Evolutionary conservation across 2,888 invertebrate species (phyloP), one percentile per base, ranked within the genome.

Genomic region (Linnaemya vulpina): DNA sequence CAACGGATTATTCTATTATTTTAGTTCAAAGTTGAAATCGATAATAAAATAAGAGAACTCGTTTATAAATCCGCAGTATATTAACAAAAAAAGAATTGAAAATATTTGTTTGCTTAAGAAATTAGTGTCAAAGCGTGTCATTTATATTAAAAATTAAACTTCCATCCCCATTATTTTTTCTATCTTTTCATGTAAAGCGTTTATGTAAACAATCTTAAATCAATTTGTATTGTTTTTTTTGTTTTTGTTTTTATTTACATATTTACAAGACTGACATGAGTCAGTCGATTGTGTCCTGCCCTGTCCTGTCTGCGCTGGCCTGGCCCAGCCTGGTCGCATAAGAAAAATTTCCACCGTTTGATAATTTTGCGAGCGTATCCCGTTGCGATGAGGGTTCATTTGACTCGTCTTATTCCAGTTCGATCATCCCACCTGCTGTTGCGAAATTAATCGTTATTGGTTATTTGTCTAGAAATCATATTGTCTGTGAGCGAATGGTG

Each of bases 371-470:
- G 63, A 67, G 25, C 60, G 22, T 67, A 58, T 79, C 85, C 82
- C 65, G 82, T 70, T 75, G 82, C 62, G 78, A 40, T 73, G 74
- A 83, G 75, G 65, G 22, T 75, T 30, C 46, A 81, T 62, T 60
- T 58, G 15, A 30, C 15, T 63, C 40, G 35, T 67, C 49, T 51
- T 74, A 71, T 60, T 55, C 40, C 35, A 22, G 67, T 55, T 63
- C 78, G 60, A 78, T 82, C 71, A 85, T 82, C 73, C 86, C 87
- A 87, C 87, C 84, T 83, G 86, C 87, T 86, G 87, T 87, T 77
- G 86, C 86, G 75, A 87, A 87, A 87, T 87, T 87, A 87, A 88
- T 87, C 87, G 88, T 87, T 86, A 87, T 86, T 84, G 86, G 84
- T 84, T 78, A 75, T 74, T 82, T 78, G 74, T 82, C 70, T 79